Evolutionary conservation across 2,797 vertebrate genomes (phyloP).

Genomic region (Melanotaenia boesemani): DNA sequence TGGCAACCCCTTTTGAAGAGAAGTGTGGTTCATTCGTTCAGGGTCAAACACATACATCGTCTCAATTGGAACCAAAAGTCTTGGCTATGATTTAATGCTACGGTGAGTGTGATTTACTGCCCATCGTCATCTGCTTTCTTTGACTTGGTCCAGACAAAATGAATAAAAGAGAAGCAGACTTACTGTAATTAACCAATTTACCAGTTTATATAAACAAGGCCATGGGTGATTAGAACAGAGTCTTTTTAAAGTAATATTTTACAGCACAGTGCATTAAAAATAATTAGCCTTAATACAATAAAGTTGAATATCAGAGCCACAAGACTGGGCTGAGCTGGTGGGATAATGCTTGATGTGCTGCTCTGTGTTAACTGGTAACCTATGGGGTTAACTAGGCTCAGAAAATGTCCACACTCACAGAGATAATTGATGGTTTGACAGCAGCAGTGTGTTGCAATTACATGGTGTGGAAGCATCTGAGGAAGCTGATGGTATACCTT

Average conservation of each 20-base stretch:
- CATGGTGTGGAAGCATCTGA: slow-evolving; percentile 22
- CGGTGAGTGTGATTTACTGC: slow-evolving; percentile 79
- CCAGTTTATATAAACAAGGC: slow-evolving; percentile 79
- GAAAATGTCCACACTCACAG: slow-evolving; percentile 31
- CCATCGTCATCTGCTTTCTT: slow-evolving; percentile 72
- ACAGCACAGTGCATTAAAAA: slow-evolving; percentile 78
- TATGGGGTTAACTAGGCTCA: slow-evolving; percentile 49
- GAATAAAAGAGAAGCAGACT: slow-evolving; percentile 67
- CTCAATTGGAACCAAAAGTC: slow-evolving; percentile 73
- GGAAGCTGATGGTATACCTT: slow-evolving; percentile 42
- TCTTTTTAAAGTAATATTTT: slow-evolving; percentile 81
- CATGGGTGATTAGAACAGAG: slow-evolving; percentile 71
- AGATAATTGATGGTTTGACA: slow-evolving; percentile 40
- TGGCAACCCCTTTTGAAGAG: slow-evolving; percentile 71
- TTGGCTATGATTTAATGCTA: slow-evolving; percentile 72
- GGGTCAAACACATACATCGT: slow-evolving; percentile 69
- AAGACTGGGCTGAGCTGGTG: slow-evolving; percentile 59
- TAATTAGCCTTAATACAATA: slow-evolving; percentile 80
- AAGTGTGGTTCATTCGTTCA: slow-evolving; percentile 71
- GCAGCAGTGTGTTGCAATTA: slow-evolving; percentile 39
- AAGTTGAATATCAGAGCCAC: slow-evolving; percentile 63
- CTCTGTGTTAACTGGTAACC: slow-evolving; percentile 41
- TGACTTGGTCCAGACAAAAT: slow-evolving; percentile 60
- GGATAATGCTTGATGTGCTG: slow-evolving; percentile 46
- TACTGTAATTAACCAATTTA: slow-evolving; percentile 79